phyloP scores from a whole-genome alignment of 2,113 vertebrate species.

The Calyptomena viridis region DNA sequence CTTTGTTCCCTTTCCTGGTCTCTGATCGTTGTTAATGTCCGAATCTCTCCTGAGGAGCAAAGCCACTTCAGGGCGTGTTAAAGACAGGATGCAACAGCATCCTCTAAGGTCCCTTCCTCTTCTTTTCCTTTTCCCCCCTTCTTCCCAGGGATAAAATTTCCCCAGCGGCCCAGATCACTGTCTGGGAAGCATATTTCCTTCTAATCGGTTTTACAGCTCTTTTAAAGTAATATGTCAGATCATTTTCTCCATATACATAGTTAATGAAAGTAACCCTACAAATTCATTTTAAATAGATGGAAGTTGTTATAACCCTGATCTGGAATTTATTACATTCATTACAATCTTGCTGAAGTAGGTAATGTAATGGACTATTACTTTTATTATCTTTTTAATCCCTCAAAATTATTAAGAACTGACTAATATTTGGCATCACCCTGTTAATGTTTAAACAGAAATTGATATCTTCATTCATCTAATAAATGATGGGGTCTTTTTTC shows the following conservation, averaged over 20 bases:
- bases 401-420: slow-evolving; percentile 86
- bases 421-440: slow-evolving; percentile 85
- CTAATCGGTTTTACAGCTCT: slow-evolving; percentile 84
- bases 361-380: slow-evolving; percentile 90
- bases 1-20: neutral
- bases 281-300: slow-evolving; percentile 89
- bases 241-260: slow-evolving; percentile 85
- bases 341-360: slow-evolving; percentile 88
- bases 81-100: neutral
- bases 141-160: slow-evolving; percentile 53
- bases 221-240: slow-evolving; percentile 86
- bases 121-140: neutral
- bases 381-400: slow-evolving; percentile 89
- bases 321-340: slow-evolving; percentile 87
- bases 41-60: neutral
- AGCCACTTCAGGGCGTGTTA: neutral
- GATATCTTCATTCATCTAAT: slow-evolving; percentile 79
- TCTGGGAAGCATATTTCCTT: slow-evolving; percentile 81
- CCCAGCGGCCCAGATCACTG: slow-evolving; percentile 61
- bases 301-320: slow-evolving; percentile 87
- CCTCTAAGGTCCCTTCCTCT: neutral
- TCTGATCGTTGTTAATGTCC: neutral
- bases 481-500: slow-evolving; percentile 65
- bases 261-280: slow-evolving; percentile 89
- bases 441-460: slow-evolving; percentile 86